These are phyloP conservation scores for Steinernema khuongi DNA, from an alignment of 1,140 invertebrate species.

Conservation along the genomic window DNA sequence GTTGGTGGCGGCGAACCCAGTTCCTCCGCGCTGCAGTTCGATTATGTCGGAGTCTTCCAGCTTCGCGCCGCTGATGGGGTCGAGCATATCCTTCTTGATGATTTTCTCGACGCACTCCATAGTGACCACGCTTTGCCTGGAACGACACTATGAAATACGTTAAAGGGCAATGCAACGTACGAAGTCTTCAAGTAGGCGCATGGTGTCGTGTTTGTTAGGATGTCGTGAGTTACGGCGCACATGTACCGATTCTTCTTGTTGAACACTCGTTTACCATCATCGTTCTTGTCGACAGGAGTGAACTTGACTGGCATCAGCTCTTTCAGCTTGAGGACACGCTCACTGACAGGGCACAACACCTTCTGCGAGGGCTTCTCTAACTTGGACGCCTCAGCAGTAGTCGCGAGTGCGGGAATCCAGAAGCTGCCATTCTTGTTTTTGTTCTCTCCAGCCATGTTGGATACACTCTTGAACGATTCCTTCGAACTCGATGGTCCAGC, in stretches of 20 bases:
- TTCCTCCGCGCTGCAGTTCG: conserved; percentile 54
- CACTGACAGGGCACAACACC: conserved; percentile 88
- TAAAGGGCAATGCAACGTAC: conserved; percentile 64
- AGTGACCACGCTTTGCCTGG: conserved; percentile 86
- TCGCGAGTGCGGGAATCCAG: conserved; percentile 92
- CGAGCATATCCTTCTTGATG: conserved; percentile 92
- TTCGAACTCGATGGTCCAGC: conserved; percentile 19
- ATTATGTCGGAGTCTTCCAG: conserved; percentile 83
- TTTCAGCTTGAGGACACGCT: conserved; percentile 79
- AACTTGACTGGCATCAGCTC: conserved; percentile 90
- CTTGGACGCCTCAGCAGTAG: conserved; percentile 68
- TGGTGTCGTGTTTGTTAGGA: conserved; percentile 85
- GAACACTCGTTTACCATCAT: conserved; percentile 31
- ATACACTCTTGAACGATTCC: conserved; percentile 44
- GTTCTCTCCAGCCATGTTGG: conserved; percentile 59
- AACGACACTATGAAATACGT: conserved; percentile 46
- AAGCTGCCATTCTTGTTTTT: conserved; percentile 83
- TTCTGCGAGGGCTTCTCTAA: conserved; percentile 71
- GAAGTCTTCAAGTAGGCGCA: conserved; percentile 83
- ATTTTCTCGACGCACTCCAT: conserved; percentile 92
- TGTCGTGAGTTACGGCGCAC: conserved; percentile 93
- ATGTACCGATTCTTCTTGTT: conserved; percentile 75
- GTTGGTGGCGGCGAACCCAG: conserved; percentile 54
- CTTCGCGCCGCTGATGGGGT: conserved; percentile 81
- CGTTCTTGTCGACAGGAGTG: conserved; percentile 71